Percentiles rank a stretch among this genome's conserved stretches.
These are phyloP conservation scores for Larimichthys polyactis DNA, from an alignment of 2,113 vertebrate species.

Conservation along the genomic window DNA sequence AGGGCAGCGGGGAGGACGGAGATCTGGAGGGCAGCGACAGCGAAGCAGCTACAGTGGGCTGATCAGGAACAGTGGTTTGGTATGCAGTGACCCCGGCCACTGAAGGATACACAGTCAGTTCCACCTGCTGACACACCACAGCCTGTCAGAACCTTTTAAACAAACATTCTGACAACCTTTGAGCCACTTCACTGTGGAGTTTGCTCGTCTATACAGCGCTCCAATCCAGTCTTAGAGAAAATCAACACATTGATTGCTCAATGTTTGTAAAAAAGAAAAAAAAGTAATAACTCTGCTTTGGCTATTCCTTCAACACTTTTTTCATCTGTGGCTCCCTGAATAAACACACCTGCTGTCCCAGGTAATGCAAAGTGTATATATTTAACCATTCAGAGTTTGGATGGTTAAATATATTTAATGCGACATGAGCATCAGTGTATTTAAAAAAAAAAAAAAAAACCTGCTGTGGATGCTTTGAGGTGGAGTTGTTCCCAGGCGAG, in stretches of 20 bases:
- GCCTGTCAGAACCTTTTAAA: slow-evolving; percentile 6
- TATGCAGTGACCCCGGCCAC: slow-evolving; percentile 89
- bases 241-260: background rate
- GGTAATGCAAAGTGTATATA: background rate
- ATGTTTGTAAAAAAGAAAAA: background rate
- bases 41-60: slow-evolving; percentile 97
- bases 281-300: background rate
- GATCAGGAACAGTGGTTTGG: slow-evolving; percentile 99
- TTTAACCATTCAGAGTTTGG: background rate
- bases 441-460: background rate
- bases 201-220: background rate
- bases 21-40: slow-evolving; percentile 98
- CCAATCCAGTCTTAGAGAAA: background rate
- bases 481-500: background rate
- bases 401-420: background rate
- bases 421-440: background rate
- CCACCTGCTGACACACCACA: background rate
- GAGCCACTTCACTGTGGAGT: background rate
- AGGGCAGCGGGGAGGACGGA: slow-evolving; percentile 97
- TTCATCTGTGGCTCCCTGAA: background rate
- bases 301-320: background rate
- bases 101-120: background rate
- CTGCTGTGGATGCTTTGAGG: background rate
- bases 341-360: background rate
- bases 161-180: background rate